phyloP scores from a whole-genome alignment of 2,888 invertebrate species.

The Lithophane ornitopus region DNA sequence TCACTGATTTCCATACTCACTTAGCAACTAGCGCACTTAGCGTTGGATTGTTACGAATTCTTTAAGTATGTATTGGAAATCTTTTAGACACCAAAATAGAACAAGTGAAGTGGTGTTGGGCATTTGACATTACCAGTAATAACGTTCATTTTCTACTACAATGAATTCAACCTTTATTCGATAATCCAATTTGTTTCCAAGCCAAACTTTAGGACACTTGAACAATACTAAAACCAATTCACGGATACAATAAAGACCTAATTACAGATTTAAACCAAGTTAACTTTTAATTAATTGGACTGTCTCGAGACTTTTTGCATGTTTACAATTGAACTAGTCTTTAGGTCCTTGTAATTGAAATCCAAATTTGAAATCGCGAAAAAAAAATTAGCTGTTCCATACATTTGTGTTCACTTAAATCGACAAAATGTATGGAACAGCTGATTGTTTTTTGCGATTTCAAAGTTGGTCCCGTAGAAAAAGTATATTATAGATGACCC shows the following conservation, averaged over 20 bases:
- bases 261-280: conserved; percentile 9
- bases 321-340: background rate
- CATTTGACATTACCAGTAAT: background rate
- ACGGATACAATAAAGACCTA: background rate
- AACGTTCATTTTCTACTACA: background rate
- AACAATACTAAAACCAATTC: background rate
- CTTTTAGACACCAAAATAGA: background rate
- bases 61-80: background rate
- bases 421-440: too few relatives aligned
- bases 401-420: too few relatives aligned
- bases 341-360: background rate
- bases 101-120: background rate
- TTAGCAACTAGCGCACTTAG: background rate
- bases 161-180: background rate
- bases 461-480: too few relatives aligned
- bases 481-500: too few relatives aligned
- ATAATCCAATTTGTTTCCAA: background rate
- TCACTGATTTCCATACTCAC: conserved; percentile 42
- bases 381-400: too few relatives aligned
- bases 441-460: too few relatives aligned
- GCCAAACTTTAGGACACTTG: background rate
- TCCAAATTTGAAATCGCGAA: too few relatives aligned
- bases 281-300: conserved; percentile 51
- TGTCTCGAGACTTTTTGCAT: conserved; percentile 8
- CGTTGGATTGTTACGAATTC: conserved; percentile 7